phyloP scores from a whole-genome alignment of 2,888 invertebrate genomes.

The Athalia cordata region DNA sequence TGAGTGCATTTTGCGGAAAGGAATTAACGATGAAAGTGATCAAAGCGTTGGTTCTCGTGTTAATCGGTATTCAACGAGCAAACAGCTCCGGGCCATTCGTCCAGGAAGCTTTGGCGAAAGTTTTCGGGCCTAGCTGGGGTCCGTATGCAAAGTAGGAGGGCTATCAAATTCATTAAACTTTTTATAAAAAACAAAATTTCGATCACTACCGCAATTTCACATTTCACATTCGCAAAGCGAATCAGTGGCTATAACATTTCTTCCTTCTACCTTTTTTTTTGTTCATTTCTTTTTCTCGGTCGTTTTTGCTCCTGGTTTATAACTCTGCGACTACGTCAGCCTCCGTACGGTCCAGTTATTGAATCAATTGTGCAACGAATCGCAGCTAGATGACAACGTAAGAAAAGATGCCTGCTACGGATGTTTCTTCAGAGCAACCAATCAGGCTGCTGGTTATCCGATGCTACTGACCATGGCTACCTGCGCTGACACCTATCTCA shows the following conservation, averaged over 20 bases:
- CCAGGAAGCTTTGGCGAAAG: conserved; percentile 56
- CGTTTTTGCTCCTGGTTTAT: conserved; percentile 51
- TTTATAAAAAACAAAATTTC: not conserved
- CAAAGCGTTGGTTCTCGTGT: conserved; percentile 45
- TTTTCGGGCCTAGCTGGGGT: conserved; percentile 52
- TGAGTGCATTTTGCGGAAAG: conserved; percentile 40
- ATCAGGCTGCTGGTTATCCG: conserved; percentile 60
- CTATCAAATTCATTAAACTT: not conserved
- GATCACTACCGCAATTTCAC: not conserved
- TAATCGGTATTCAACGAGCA: conserved; percentile 47
- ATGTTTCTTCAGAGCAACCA: conserved; percentile 78
- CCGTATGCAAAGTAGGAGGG: conserved; percentile 36
- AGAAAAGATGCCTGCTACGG: conserved; percentile 79
- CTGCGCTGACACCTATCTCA: conserved; percentile 63
- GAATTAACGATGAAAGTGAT: conserved; percentile 41
- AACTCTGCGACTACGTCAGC: conserved; percentile 56
- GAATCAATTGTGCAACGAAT: conserved; percentile 79
- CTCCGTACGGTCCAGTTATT: conserved; percentile 75
- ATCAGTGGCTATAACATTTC: too few relatives aligned
- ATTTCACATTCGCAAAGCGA: not conserved
- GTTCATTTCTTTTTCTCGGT: not conserved
- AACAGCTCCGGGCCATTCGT: conserved; percentile 51
- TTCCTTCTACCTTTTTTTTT: not conserved
- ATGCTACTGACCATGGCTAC: conserved; percentile 62
- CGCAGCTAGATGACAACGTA: conserved; percentile 78